Base-by-base conservation (phyloP, 37 sponge, comb jelly and placozoan species). In the Spongilla lacustris region DNA sequence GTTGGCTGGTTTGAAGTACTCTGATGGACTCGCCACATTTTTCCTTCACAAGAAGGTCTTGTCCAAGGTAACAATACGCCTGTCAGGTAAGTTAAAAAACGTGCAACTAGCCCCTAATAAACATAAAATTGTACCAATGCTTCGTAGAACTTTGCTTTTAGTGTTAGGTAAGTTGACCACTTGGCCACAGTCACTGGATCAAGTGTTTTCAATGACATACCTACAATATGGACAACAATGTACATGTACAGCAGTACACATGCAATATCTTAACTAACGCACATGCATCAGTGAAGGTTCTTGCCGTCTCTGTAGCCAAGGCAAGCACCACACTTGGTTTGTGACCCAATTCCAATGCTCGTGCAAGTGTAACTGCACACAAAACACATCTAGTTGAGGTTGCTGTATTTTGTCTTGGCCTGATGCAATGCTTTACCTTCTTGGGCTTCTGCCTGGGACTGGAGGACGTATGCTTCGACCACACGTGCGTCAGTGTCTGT, bases 1-100 rank as follows among this genome's bases (percentile, higher is more conserved):
- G 50, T 66, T 92, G 82, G 46, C 93, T 91, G 78, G 95, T 91
- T 66, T 84, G 89, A 46, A 97, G 79, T 4, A 89, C 93, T 75
- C 74, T 84, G 67, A 99, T 92, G 69, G 98, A 89, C 5, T 97
- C 97, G 48, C 99, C 99, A 89, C 99, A 99, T 71, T 99, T 99
- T 71, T 99, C 99, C 79, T 93, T 84, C 11, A 24, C 90, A 29
- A 99, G 84, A 31, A 99, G 88, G 27, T 92, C 88, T 85, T 96
- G 84, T 25, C 97, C 97, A 87, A 88, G 92, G 91, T 91, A 99
- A 48, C 96, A 97, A 48, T 95, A 91, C 0, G 98, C 97, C 98
- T 97, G 84, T 32, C 24, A 33, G 66, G 30, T 11, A 66, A 38
- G 21, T 22, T 35, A 22, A 68, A 38, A 83, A 10, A n/a, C n/a